Evolutionary conservation across 2,113 vertebrate species (phyloP), one percentile per base, ranked within the genome.

Genomic region (Hydrochoerus hydrochaeris): DNA sequence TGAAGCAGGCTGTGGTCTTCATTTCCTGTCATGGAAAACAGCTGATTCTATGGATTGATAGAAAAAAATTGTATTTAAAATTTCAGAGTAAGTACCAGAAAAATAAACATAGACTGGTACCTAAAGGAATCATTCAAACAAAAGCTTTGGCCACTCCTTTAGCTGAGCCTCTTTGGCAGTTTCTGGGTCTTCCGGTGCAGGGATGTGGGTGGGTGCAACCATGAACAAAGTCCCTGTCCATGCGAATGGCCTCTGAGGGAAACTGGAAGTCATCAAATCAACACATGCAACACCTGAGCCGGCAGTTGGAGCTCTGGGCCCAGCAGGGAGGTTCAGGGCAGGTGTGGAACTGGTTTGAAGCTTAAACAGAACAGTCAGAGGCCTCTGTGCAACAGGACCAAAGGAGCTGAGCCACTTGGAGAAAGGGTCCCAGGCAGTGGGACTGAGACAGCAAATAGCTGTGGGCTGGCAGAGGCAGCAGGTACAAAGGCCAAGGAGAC

Each of bases 41-140:
- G 24, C 46, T 88, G 63, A 58, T 78, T 80, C 90, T 77, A 83
- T 77, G 63, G 41, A 71, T 58, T 88, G 49, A 67, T 57, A 52
- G 62, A 28, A 85, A 94, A 92, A 88, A 65, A 75, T 49, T 88
- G 30, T 28, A 94, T 80, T 91, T 38, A 71, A 90, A 73, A 57
- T 86, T 67, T 85, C 78, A 69, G 26, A 90, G 30, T 87, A 71
- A 86, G 85, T 82, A 69, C 19, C 35, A 88, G 54, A 88, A 95
- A 87, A 82, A 88, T 71, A 86, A 89, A 92, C 84, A 90, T 46
- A 75, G 22, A 77, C 62, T 35, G 19, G 24, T 41, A 46, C 41
- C n/a, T 69, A 71, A 86, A 32, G 19, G 9, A 71, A 63, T 75
- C 35, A 65, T 41, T 41, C 19, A 92, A 92, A 75, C 12, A 20